These are phyloP conservation scores for Burhinus bistriatus DNA, from an alignment of 2,113 vertebrate species.

Conservation along the genomic window DNA sequence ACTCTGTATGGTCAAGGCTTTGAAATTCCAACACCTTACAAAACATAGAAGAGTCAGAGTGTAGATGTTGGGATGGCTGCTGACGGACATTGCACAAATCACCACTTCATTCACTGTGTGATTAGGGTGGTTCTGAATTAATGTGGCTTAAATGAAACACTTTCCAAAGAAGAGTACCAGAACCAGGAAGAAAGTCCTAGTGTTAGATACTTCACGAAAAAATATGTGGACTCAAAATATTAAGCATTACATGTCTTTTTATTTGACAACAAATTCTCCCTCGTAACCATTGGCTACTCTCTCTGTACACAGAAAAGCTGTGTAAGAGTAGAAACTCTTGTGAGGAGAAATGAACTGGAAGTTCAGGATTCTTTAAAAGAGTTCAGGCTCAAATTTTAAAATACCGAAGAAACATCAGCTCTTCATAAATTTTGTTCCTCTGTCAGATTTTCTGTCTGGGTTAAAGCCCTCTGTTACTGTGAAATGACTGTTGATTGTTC, in stretches of 20 bases:
- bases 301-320: neutral
- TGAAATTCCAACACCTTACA: neutral
- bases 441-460: neutral
- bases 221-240: neutral
- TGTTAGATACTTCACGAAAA: neutral
- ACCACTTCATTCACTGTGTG: neutral
- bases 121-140: neutral
- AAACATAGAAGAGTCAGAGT: neutral
- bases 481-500: neutral
- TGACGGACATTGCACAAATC: rapidly evolving
- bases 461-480: neutral
- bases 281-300: neutral
- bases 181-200: neutral
- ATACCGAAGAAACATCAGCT: neutral
- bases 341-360: neutral
- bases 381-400: neutral
- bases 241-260: neutral
- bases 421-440: neutral
- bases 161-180: neutral
- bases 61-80: neutral
- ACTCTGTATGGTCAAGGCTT: neutral
- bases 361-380: neutral
- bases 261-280: neutral
- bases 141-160: neutral
- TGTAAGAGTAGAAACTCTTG: neutral